Percentiles rank a stretch among this genome's conserved stretches.
phyloP scores from a whole-genome alignment of 2,797 vertebrate genomes.

The Sebastes ruberrimus region DNA sequence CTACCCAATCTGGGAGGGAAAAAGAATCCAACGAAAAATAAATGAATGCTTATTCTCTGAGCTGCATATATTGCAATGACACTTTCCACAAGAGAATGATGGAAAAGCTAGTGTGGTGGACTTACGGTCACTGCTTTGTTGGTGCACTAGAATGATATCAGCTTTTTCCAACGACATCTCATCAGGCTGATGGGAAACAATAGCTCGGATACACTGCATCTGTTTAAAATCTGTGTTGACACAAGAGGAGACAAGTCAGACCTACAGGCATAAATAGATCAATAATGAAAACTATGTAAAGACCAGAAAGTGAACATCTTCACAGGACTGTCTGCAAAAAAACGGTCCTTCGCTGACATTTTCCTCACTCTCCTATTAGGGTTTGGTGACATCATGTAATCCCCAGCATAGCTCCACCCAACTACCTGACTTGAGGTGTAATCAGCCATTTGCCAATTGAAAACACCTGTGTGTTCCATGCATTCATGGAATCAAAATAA shows the following conservation, averaged over 20 bases:
- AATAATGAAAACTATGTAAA: neutral
- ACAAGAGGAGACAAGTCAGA: constrained; percentile 20
- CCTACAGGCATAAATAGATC: neutral
- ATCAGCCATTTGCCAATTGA: neutral
- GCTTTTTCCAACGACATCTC: constrained; percentile 95
- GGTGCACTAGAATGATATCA: constrained; percentile 90
- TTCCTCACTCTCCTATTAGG: neutral
- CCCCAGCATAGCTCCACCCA: neutral
- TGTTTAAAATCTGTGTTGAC: constrained; percentile 85
- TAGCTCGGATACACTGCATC: constrained; percentile 92
- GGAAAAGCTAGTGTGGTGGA: neutral
- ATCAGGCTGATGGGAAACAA: constrained; percentile 91
- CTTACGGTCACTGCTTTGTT: constrained; percentile 92
- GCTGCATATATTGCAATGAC: neutral
- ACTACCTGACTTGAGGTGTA: neutral
- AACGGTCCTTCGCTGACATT: neutral
- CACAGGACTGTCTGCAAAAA: neutral
- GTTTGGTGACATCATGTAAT: neutral
- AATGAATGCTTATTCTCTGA: neutral
- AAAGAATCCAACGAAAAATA: neutral
- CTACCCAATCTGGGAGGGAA: constrained; percentile 88
- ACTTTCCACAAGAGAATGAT: neutral
- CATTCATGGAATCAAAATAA: neutral
- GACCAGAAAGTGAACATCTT: neutral
- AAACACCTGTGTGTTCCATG: neutral